A percentile compares a stretch with the other conserved stretches of the same genome.
Evolutionary conservation across 35 echinoderm and acorn worm species (phyloP).

Genomic region (Apostichopus japonicus): DNA sequence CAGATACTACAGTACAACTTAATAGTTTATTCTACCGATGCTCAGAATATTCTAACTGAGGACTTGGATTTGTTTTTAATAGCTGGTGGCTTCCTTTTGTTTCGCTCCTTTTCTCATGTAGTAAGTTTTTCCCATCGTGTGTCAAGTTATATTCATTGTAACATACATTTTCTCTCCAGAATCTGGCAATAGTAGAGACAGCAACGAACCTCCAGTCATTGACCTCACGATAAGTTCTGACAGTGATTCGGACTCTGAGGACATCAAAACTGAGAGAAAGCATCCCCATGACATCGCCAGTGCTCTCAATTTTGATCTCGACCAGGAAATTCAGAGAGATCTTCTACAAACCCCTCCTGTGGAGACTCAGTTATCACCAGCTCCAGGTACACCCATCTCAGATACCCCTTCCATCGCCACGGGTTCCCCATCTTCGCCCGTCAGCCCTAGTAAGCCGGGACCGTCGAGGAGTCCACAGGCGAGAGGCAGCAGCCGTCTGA

Average conservation of each 20-base stretch:
- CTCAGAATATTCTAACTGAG: too few species aligned
- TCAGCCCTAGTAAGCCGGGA: slow-evolving; percentile 26
- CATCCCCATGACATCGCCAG: background rate
- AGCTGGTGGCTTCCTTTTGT: too few species aligned
- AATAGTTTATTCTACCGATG: too few species aligned
- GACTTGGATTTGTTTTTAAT: too few species aligned
- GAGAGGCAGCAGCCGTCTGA: background rate
- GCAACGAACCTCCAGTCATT: slow-evolving; percentile 23
- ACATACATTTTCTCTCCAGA: background rate
- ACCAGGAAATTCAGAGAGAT: slow-evolving; percentile 45
- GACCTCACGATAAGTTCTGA: slow-evolving; percentile 50
- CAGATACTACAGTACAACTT: too few species aligned
- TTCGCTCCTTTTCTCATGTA: too few species aligned
- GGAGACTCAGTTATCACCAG: background rate
- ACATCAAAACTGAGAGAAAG: background rate
- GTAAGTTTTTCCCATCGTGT: too few species aligned
- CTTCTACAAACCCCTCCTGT: slow-evolving; percentile 44
- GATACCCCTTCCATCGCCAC: slow-evolving; percentile 43
- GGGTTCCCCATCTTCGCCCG: slow-evolving; percentile 27
- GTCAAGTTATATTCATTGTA: background rate
- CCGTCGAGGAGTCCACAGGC: slow-evolving; percentile 22
- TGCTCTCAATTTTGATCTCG: slow-evolving; percentile 45
- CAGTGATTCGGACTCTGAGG: slow-evolving; percentile 45
- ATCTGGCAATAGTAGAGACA: slow-evolving; percentile 42
- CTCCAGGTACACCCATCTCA: slow-evolving; percentile 45